Percentiles rank a stretch among this genome's conserved stretches.
phyloP scores from a whole-genome alignment of 1,140 invertebrate species.

The Chironomus tepperi region DNA sequence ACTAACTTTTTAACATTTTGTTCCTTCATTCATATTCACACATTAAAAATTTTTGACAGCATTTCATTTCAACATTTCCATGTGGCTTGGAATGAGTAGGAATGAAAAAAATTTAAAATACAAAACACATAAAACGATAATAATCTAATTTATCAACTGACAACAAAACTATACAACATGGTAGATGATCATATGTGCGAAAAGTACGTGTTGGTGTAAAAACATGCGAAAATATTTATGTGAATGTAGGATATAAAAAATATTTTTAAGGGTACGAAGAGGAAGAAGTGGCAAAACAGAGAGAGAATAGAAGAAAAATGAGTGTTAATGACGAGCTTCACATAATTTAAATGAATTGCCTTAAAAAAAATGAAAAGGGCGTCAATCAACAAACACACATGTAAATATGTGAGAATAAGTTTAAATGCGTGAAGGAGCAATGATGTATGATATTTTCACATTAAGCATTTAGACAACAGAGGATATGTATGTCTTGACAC shows the following conservation, averaged over 20 bases:
- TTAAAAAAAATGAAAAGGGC: too few relatives aligned
- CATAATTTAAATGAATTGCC: neutral
- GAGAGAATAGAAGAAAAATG: neutral
- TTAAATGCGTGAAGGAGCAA: slow-evolving; percentile 6
- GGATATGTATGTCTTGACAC: slow-evolving; percentile 6
- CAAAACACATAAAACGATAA: neutral
- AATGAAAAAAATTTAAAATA: neutral
- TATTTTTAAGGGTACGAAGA: too few relatives aligned
- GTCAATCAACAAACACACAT: too few relatives aligned
- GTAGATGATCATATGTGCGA: slow-evolving; percentile 12
- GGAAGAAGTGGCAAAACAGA: too few relatives aligned
- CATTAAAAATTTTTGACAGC: too few relatives aligned
- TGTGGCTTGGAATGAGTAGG: too few relatives aligned
- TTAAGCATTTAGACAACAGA: neutral
- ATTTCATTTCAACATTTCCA: too few relatives aligned
- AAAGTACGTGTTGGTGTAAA: neutral
- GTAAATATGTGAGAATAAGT: neutral
- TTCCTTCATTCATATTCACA: too few relatives aligned
- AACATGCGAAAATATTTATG: neutral
- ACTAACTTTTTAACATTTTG: too few relatives aligned
- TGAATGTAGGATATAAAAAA: too few relatives aligned
- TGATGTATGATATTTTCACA: slow-evolving; percentile 9
- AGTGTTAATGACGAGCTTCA: neutral
- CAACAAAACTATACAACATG: neutral
- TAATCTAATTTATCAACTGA: slow-evolving; percentile 5